Evolutionary conservation across 2,113 vertebrate genomes (phyloP).

Genomic region (Xenus cinereus): DNA sequence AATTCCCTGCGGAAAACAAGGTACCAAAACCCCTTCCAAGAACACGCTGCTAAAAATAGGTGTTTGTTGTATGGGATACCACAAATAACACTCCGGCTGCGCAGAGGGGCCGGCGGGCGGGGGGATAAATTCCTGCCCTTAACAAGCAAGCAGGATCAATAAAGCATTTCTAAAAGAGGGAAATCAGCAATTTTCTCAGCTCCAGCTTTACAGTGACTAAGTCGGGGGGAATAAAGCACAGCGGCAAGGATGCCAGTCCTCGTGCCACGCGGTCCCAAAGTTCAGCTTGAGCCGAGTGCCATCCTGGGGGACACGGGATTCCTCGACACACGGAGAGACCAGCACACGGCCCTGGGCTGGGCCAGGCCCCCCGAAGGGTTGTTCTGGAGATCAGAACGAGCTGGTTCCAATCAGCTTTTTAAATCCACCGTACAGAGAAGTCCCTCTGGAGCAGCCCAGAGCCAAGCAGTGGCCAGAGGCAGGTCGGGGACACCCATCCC

Average conservation of each 20-base stretch:
- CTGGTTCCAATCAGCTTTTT: not conserved
- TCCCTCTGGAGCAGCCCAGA: not conserved
- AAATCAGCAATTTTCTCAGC: not conserved
- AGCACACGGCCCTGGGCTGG: not conserved
- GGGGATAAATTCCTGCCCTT: conserved; percentile 28
- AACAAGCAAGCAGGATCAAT: conserved; percentile 5
- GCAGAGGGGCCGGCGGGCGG: not conserved
- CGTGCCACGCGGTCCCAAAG: not conserved
- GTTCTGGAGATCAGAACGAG: not conserved
- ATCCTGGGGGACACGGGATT: not conserved
- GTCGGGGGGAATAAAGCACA: not conserved
- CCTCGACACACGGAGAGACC: fast-evolving
- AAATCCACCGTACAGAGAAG: not conserved
- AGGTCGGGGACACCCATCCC: fast-evolving
- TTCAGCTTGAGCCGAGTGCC: not conserved
- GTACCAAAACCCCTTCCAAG: not conserved
- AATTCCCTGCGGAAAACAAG: not conserved
- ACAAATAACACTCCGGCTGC: not conserved
- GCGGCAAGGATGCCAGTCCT: not conserved
- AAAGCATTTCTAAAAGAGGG: not conserved
- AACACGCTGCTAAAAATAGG: conserved; percentile 29
- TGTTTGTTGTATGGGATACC: not conserved
- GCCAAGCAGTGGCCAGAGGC: not conserved
- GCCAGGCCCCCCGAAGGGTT: not conserved
- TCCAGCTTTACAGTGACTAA: not conserved